These are phyloP conservation scores for Cichlasoma orientale DNA, from an alignment of 2,797 vertebrate genomes.

Conservation along the genomic window DNA sequence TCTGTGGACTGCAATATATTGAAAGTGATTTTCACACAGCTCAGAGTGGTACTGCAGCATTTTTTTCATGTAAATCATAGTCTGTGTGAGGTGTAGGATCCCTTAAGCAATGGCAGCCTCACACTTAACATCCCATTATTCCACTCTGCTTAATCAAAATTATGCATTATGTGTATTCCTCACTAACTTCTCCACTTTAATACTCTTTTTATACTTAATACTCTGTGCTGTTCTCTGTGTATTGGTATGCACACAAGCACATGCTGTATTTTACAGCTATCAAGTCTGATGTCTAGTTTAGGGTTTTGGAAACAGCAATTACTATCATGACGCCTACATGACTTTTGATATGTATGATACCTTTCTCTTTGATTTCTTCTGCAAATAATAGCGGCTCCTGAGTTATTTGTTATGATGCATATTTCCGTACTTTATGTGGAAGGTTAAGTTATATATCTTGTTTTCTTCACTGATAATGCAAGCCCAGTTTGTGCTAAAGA, in stretches of 20 bases:
- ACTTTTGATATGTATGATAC: neutral
- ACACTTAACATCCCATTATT: conserved; percentile 18
- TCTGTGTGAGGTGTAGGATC: conserved; percentile 18
- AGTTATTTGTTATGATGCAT: neutral
- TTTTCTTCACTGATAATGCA: neutral
- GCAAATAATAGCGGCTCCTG: neutral
- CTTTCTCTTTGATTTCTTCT: neutral
- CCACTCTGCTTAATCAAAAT: conserved; percentile 18
- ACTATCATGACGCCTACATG: neutral
- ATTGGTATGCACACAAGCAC: neutral
- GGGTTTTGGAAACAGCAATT: neutral
- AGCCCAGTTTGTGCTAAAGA: neutral
- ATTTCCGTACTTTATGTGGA: neutral
- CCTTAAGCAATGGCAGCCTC: conserved; percentile 17
- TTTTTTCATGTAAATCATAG: conserved; percentile 2
- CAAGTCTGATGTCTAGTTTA: neutral
- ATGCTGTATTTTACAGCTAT: neutral
- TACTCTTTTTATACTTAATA: too few species aligned
- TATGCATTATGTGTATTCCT: conserved; percentile 15
- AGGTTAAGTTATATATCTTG: neutral
- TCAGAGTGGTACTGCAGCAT: neutral
- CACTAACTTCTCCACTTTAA: conserved; percentile 27
- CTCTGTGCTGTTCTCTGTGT: neutral
- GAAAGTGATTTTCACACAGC: conserved; percentile 20
- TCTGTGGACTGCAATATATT: conserved; percentile 6